A percentile compares a stretch with the other conserved stretches of the same genome.
Conservation (phyloP, 2,888 invertebrate species). For the Temnothorax unifasciatus region DNA sequence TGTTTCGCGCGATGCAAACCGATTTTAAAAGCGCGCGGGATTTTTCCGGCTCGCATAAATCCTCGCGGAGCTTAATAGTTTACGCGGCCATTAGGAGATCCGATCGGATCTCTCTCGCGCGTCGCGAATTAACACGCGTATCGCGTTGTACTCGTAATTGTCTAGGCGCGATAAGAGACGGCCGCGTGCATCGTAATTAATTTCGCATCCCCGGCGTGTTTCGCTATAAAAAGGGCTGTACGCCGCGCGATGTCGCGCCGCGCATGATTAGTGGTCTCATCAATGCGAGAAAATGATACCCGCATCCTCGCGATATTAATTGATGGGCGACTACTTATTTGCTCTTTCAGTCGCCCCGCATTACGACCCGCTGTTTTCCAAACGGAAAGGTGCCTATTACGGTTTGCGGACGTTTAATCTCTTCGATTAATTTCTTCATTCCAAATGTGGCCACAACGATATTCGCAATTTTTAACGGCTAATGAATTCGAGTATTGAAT, state of each 20-base stretch:
- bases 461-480: neutral
- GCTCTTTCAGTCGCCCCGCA: neutral
- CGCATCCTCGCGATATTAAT: slow-evolving; percentile 43
- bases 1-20: slow-evolving; percentile 38
- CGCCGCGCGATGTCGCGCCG: slow-evolving; percentile 14
- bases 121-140: slow-evolving; percentile 51
- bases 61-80: slow-evolving; percentile 43
- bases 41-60: slow-evolving; percentile 46
- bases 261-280: slow-evolving; percentile 39
- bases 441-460: neutral
- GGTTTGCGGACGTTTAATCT: neutral
- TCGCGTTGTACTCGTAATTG: slow-evolving; percentile 46
- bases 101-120: slow-evolving; percentile 50
- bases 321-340: slow-evolving; percentile 35
- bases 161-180: slow-evolving; percentile 48
- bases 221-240: neutral
- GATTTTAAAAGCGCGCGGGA: slow-evolving; percentile 38
- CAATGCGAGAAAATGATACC: slow-evolving; percentile 44
- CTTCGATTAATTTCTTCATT: slow-evolving; percentile 25
- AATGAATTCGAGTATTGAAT: neutral
- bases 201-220: slow-evolving; percentile 8
- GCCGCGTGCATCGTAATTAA: slow-evolving; percentile 48
- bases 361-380: neutral
- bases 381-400: slow-evolving; percentile 4
- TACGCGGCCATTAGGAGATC: slow-evolving; percentile 47